Conservation (phyloP, 2,888 invertebrate species). For the Cryptus viduatorius region DNA sequence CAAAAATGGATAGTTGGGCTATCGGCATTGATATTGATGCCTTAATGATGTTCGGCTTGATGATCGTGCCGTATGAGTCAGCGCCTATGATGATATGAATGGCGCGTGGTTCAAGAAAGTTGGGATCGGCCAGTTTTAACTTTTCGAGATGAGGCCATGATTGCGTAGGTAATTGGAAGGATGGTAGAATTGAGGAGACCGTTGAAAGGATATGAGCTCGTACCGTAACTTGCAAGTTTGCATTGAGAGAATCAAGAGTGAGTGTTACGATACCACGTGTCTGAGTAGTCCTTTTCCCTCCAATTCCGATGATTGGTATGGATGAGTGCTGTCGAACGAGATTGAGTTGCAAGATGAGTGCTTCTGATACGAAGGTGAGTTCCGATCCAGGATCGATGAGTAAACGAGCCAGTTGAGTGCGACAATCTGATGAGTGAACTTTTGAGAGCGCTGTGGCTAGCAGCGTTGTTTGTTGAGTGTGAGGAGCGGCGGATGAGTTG, state of each 20-base stretch:
- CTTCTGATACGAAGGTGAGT: constrained; percentile 53
- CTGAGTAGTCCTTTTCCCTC: constrained; percentile 36
- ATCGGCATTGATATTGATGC: constrained; percentile 50
- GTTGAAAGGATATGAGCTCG: constrained; percentile 42
- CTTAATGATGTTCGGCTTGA: constrained; percentile 62
- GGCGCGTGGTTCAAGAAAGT: constrained; percentile 55
- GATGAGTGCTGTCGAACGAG: constrained; percentile 31
- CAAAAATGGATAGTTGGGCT: constrained; percentile 53
- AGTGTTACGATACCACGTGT: constrained; percentile 40
- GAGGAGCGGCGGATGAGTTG: not conserved
- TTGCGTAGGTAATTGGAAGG: constrained; percentile 5
- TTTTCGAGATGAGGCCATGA: constrained; percentile 61
- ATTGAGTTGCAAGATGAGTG: constrained; percentile 23
- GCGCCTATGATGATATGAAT: constrained; percentile 68
- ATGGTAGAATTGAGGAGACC: constrained; percentile 53
- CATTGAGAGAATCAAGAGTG: not conserved
- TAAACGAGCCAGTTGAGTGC: constrained; percentile 29
- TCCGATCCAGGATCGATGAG: constrained; percentile 65
- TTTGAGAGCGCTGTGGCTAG: constrained; percentile 1
- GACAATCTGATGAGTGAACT: not conserved
- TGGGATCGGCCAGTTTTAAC: constrained; percentile 64
- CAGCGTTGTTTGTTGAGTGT: not conserved
- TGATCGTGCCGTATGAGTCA: constrained; percentile 59
- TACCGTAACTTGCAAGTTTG: not conserved
- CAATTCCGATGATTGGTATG: constrained; percentile 53